Evolutionary conservation across 2,888 invertebrate genomes (phyloP).

Genomic region (Eulithis testata): DNA sequence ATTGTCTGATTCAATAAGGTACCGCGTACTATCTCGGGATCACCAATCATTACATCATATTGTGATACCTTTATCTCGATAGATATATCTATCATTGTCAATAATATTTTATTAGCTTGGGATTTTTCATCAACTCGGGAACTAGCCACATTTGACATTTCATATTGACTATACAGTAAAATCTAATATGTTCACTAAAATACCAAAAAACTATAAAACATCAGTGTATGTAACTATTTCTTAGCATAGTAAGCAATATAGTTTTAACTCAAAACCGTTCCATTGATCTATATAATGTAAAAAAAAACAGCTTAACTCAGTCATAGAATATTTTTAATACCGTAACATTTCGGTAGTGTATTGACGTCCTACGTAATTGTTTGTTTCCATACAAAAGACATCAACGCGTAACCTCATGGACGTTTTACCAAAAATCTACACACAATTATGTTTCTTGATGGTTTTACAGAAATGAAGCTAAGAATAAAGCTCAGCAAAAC

Average conservation of each 20-base stretch:
- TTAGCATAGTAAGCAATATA: no score
- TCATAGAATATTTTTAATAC: no score
- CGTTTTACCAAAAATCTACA: no score
- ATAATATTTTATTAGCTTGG: conserved; percentile 48
- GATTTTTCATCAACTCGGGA: conserved; percentile 40
- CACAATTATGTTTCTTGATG: no score
- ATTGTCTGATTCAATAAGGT: conserved; percentile 69
- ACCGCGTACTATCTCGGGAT: conserved; percentile 48
- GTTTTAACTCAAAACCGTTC: no score
- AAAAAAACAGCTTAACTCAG: no score
- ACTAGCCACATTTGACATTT: conserved; percentile 12
- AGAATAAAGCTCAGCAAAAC: conserved; percentile 4
- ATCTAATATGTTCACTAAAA: no score
- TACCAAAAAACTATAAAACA: no score
- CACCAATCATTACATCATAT: conserved; percentile 61
- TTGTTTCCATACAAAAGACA: conserved; percentile 32
- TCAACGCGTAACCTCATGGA: conserved; percentile 27
- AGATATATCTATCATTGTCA: conserved; percentile 43
- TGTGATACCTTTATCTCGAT: conserved; percentile 47
- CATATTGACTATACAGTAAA: no score
- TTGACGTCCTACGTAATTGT: neutral
- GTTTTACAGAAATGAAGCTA: neutral
- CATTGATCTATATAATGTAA: no score
- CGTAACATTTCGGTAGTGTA: no score
- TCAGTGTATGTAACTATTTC: no score